These are phyloP conservation scores for Myzus persicae DNA, from an alignment of 1,140 invertebrate species.

Conservation along the genomic window DNA sequence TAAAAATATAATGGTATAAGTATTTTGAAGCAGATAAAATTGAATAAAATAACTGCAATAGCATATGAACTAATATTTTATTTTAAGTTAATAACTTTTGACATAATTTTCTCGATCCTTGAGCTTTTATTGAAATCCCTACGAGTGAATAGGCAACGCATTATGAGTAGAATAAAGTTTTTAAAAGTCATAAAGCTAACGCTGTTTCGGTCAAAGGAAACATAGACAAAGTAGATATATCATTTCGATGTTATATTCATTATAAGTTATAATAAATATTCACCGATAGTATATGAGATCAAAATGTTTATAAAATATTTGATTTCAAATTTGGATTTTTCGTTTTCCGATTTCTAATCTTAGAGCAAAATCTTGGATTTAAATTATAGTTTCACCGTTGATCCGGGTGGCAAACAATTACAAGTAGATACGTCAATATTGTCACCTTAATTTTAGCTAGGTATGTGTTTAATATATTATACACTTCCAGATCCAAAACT, in stretches of 20 bases:
- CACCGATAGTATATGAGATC: no score
- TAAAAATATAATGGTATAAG: no score
- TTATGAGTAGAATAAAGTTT: background rate
- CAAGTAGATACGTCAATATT: background rate
- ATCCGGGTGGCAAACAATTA: background rate
- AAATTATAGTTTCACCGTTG: background rate
- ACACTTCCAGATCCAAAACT: background rate
- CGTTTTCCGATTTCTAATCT: background rate
- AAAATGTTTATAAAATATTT: no score
- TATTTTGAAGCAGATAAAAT: background rate
- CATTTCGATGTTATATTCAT: background rate
- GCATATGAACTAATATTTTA: background rate
- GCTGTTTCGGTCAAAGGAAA: background rate
- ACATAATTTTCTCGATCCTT: background rate
- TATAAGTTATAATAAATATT: background rate
- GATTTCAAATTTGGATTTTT: background rate
- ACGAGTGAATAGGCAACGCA: background rate
- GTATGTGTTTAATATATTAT: background rate
- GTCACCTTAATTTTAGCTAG: background rate
- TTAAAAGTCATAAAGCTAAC: background rate
- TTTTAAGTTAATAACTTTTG: constrained; percentile 1
- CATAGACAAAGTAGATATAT: background rate
- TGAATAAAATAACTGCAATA: background rate
- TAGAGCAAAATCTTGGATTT: background rate
- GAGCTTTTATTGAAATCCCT: background rate